Percentiles rank a stretch among this genome's conserved stretches.
Conservation (phyloP, 2,888 invertebrate species). For the Volucella inflata region DNA sequence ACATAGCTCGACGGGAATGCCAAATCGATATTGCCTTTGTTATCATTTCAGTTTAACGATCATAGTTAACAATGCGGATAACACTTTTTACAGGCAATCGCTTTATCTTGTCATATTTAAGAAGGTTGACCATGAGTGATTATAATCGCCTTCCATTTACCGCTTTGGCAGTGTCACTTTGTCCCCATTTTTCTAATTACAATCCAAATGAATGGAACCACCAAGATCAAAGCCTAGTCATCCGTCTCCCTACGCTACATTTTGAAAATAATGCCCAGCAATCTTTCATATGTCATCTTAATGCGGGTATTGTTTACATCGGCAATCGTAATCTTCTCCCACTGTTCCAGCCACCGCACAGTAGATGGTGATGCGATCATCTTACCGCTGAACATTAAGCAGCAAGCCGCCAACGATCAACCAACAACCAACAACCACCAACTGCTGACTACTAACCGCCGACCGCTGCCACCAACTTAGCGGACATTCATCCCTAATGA, state of each 20-base stretch:
- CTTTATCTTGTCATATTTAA: too few species aligned
- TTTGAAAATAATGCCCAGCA: constrained; percentile 59
- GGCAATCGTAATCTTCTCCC: constrained; percentile 62
- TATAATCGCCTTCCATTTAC: not conserved
- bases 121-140: not conserved
- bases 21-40: too few species aligned
- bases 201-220: constrained; percentile 61
- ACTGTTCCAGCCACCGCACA: constrained; percentile 47
- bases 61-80: too few species aligned
- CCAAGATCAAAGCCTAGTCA: constrained; percentile 67
- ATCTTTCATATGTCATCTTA: constrained; percentile 72
- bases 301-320: constrained; percentile 68
- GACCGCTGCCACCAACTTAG: constrained; percentile 39
- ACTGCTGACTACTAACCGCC: constrained; percentile 34
- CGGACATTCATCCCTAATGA: constrained; percentile 71
- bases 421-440: constrained; percentile 43
- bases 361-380: constrained; percentile 38
- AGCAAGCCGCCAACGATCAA: constrained; percentile 47
- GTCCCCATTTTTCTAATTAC: constrained; percentile 51
- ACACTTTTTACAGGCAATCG: too few species aligned
- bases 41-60: too few species aligned
- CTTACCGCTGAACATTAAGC: not conserved
- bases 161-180: constrained; percentile 41
- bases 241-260: constrained; percentile 61
- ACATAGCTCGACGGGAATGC: too few species aligned